Percentiles rank a stretch among this genome's conserved stretches.
Conservation (phyloP, 2,113 vertebrate genomes). For the Aphyosemion australe region DNA sequence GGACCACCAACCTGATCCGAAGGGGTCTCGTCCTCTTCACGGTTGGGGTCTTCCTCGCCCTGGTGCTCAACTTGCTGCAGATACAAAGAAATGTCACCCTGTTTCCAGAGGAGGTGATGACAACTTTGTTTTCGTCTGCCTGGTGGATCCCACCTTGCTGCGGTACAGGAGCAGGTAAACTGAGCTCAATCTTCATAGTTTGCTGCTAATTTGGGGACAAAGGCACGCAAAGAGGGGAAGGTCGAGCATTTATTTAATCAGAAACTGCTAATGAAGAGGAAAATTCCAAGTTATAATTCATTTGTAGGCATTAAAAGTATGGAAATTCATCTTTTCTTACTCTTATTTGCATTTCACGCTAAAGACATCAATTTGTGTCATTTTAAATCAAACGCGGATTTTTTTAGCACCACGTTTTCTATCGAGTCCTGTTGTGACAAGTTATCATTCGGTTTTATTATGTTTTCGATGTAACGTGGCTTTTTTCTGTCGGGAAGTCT, state of each 20-base stretch:
- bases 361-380: rapidly evolving
- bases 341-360: neutral
- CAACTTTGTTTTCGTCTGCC: conserved; percentile 92
- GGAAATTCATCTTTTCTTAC: too few species aligned
- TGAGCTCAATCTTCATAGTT: neutral
- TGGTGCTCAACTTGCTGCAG: conserved; percentile 96
- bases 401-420: rapidly evolving
- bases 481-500: neutral
- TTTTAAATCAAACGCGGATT: neutral
- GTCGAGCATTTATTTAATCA: neutral
- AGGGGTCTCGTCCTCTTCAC: conserved; percentile 91
- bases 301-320: neutral
- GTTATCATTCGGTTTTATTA: conserved; percentile 25
- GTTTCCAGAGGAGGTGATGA: conserved; percentile 92
- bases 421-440: conserved; percentile 2
- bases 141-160: conserved; percentile 99
- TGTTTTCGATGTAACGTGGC: conserved; percentile 32
- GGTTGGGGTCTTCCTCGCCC: conserved; percentile 90
- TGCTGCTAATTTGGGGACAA: conserved; percentile 41
- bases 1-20: conserved; percentile 85
- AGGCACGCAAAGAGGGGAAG: conserved; percentile 37
- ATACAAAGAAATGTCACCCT: conserved; percentile 92
- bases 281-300: rapidly evolving
- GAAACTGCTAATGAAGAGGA: neutral
- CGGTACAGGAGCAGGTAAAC: conserved; percentile 91